Conservation (phyloP, 2,888 invertebrate genomes). For the Amaurobius ferox region DNA sequence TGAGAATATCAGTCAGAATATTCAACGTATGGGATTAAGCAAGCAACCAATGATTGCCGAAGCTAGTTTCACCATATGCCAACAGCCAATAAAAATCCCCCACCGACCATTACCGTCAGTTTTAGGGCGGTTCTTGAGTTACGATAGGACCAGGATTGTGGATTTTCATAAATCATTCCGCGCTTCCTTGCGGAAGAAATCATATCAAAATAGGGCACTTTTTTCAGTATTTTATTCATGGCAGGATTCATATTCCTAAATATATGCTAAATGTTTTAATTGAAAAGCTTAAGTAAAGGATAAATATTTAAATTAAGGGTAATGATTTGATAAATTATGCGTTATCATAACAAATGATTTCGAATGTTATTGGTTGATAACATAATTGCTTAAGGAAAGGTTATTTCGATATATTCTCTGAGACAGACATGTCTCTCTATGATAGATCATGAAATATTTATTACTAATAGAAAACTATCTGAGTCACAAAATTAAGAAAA, state of each 20-base stretch:
- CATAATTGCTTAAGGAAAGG: no score
- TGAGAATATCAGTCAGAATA: no score
- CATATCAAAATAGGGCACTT: not conserved
- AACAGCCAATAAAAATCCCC: slow-evolving; percentile 67
- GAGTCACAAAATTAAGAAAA: no score
- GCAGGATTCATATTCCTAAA: no score
- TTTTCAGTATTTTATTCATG: no score
- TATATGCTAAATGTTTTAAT: no score
- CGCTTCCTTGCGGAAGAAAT: not conserved
- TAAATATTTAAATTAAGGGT: no score
- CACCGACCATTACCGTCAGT: slow-evolving; percentile 57
- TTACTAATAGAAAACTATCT: no score
- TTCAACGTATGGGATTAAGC: slow-evolving; percentile 52
- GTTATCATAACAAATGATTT: not conserved
- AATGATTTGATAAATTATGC: slow-evolving; percentile 55
- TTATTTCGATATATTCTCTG: no score
- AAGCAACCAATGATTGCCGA: slow-evolving; percentile 43
- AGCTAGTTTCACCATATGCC: slow-evolving; percentile 45
- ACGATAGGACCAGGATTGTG: slow-evolving; percentile 50
- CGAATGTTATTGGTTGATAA: not conserved
- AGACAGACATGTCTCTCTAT: no score
- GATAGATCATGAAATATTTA: no score
- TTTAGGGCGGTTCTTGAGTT: slow-evolving; percentile 65
- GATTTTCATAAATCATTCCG: slow-evolving; percentile 67
- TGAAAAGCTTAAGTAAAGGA: no score